Base-by-base conservation (phyloP, 2,888 invertebrate species). In the Campaea margaritaria region DNA sequence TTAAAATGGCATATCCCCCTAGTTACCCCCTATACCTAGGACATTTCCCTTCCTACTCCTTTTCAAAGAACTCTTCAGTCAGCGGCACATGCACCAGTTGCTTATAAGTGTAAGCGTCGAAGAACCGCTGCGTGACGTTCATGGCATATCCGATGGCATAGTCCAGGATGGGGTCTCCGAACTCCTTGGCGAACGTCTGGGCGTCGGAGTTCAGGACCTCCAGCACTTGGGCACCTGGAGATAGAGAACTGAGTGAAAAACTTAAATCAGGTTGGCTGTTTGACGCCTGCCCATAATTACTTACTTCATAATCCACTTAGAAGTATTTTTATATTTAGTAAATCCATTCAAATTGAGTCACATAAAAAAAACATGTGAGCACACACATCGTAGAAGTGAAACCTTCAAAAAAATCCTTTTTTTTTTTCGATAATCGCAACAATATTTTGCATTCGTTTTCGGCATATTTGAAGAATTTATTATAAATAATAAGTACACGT, bases 61-160 rank as follows among this genome's bases (percentile, higher is more conserved):
- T 84, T 58, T 86, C 90, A 58, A 91, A 91, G 80, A 91, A 91
- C 0, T 91, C 90, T 0, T 89, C 87, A 16, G 87, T 83, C 0
- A 91, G 70, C 0, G 91, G 91, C 3, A 92, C 82, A 21, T 83
- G 81, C 1, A 86, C 85, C 52, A 92, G 74, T 69, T 92, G 91
- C 53, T 92, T 85, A 64, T 91, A 91, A 0, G 91, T 91, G 68
- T 87, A 92, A 0, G 91, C 82, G 59, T 87, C 79, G 67, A 91
- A 92, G 81, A 92, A 92, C n/a, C 81, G 70, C 67, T 91, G 91
- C 0, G 91, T 91, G 38, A 91, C 89, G 49, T 91, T 91, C 91
- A 92, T 91, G 3, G 88, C 87, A 64, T 91, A 91, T 50, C 88
- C 89, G 21, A 92, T 91, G 21, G 91, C 91, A 71, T 89, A 91